Evolutionary conservation across 2,888 invertebrate species (phyloP), one percentile per base, ranked within the genome.

Genomic region (Papilio protenor): DNA sequence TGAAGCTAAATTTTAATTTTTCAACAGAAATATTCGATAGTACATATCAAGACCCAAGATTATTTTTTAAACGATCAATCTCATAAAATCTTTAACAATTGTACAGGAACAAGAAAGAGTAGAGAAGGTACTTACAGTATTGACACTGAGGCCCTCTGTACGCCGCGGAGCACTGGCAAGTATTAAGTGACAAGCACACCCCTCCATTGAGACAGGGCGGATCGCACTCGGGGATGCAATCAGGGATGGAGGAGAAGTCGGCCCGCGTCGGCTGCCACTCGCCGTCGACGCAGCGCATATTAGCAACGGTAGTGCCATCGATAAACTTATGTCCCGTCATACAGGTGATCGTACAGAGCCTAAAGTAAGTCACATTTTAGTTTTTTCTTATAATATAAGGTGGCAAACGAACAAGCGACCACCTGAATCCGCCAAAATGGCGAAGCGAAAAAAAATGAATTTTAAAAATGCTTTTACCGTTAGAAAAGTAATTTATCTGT

Each of bases 171-270:
- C 98, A 98, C 82, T 97, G 96, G 83, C 98, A 98, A 2, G 96
- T 94, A 86, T 98, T 97, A 14, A 96, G 95, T 0, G 97, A 95
- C 0, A 98, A 91, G 87, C 98, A 98, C n/a, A 95, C 95, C 0
- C 98, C 98, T 0, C 97, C 98, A 86, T 98, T 98, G 79, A 95
- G 87, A 85, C 98, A 98, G 0, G 96, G 95, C 0, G 97, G 98
- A 75, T 83, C 83, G 82, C 91, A 95, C 89, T 94, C 95, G 91
- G 97, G 96, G 89, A 94, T 86, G 86, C 98, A 98, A 88, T 97
- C 96, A 0, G 97, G 97, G 21, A 97, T 91, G 8, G 95, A 90
- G 0, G 92, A 86, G 90, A 96, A 95, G 80, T 96, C 96, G 0
- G 95, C 88, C n/a, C 96, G 95, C 0, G 95, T 93, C 4, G 97